Evolutionary conservation across 2,797 vertebrate genomes (phyloP), one percentile per base, ranked within the genome.

Genomic region (Anomalospiza imberbis): DNA sequence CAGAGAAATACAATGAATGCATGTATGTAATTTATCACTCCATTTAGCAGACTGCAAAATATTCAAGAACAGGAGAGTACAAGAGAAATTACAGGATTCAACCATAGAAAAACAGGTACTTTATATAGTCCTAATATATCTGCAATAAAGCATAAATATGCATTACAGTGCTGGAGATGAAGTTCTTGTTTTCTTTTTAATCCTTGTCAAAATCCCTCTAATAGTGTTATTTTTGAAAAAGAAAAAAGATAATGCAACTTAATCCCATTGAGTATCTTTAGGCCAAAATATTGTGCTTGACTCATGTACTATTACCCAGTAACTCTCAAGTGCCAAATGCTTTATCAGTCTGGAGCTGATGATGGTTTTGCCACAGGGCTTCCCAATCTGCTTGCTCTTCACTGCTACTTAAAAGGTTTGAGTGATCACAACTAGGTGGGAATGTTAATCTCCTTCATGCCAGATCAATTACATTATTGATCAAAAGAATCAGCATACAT

Each of bases 281-380:
- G 79, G 61, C 42, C 84, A 60, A 85, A 73, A 86, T 73, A 78
- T 45, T 89, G 32, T 63, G 61, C 82, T 81, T 96, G 88, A 94
- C 96, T 97, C 95, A 75, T 68, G 60, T 34, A 31, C 51, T 85
- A 55, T 71, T 67, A 66, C 68, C 75, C 62, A 62, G 20, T 85
- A 47, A 5, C 62, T 97, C 97, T 97, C 96, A 97, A 89, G 97
- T 73, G 65, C 50, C 96, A 95, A 98, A 92, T 89, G 93, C 62
- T 97, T 97, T 97, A 97, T 97, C 97, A 93, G 95, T 93, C 96
- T 97, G 97, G 96, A 97, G 96, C 95, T 93, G 82, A 91, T 24
- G n/a, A 84, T 5, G 6, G 90, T 81, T 97, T 97, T 97, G 95
- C 95, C 96, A 97, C 71, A 62, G 74, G 68, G 48, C 85, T 97